Evolutionary conservation across 2,888 invertebrate species (phyloP), one percentile per base, ranked within the genome.

Genomic region (Endomychus coccineus): DNA sequence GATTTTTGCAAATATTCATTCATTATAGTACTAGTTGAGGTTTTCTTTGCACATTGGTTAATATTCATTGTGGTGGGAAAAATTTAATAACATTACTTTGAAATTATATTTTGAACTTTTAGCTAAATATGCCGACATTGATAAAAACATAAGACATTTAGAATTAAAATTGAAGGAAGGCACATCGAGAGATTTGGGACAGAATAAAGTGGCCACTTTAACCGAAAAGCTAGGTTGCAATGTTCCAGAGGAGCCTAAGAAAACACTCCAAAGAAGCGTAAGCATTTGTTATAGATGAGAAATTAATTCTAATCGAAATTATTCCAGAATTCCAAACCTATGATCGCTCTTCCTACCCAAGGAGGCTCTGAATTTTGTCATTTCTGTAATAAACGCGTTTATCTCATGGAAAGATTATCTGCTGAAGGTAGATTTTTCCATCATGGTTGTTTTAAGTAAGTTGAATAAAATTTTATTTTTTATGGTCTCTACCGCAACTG

Each of bases 381-480:
- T 70, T 90, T 92, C 68, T 96, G 96, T 68, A 78, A 81, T 35
- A 84, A 86, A 64, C 77, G 88, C 27, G 95, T 96, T 35, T 96
- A 96, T 65, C 77, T 95, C 16, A 91, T 95, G 72, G 95, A 96
- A 66, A 77, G 88, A 45, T 77, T 92, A 45, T 83, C 80, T 27
- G 89, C 92, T 2, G 89, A 90, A 71, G 91, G 91, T 10, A 75
- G 87, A 54, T 87, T 87, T 57, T 80, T 95, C 62, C 95, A 96
- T 68, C 78, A 92, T 39, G 83, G 85, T 27, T 96, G 96, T 69
- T 88, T 96, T 70, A 81, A 63, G 62, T 64, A 52, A 44, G 48
- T 48, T 34, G 15, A 28, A 39, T 16, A 15, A 15, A 25, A 9
- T 7, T 19, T 19, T 19, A 19, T 3, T 23, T 14, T n/a, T n/a